These are phyloP conservation scores for Palaemon carinicauda DNA, from an alignment of 1,140 invertebrate species.

Conservation along the genomic window DNA sequence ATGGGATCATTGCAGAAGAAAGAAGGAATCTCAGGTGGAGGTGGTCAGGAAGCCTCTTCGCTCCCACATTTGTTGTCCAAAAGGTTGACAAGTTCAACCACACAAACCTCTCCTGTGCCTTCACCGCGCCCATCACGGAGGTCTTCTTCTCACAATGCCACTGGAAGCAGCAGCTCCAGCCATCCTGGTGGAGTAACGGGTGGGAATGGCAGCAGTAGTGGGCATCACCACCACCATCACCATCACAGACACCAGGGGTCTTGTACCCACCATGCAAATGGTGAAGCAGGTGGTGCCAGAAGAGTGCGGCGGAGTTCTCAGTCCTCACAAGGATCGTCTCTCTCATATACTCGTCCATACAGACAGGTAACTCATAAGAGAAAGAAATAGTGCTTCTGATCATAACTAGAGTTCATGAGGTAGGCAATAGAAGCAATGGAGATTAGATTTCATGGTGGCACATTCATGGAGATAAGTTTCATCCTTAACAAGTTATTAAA, in stretches of 20 bases:
- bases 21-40: constrained; percentile 15
- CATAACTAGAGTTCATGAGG: no score
- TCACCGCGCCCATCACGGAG: constrained; percentile 60
- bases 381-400: background rate
- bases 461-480: background rate
- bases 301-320: constrained; percentile 62
- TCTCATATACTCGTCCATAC: constrained; percentile 64
- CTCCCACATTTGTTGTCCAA: constrained; percentile 50
- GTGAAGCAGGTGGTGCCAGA: constrained; percentile 28
- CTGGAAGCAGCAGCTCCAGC: constrained; percentile 64
- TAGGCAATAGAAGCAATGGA: no score
- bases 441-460: no score
- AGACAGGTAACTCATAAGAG: constrained; percentile 14
- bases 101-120: constrained; percentile 56
- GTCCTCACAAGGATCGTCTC: constrained; percentile 65
- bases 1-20: constrained; percentile 46
- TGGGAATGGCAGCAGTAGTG: background rate
- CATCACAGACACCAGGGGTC: constrained; percentile 46
- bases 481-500: background rate
- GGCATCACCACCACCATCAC: constrained; percentile 60
- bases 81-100: constrained; percentile 62
- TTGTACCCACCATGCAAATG: constrained; percentile 61
- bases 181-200: background rate
- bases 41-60: constrained; percentile 9
- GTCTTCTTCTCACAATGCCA: constrained; percentile 62